A percentile compares a stretch with the other conserved stretches of the same genome.
These are phyloP conservation scores for Hybognathus amarus DNA, from an alignment of 2,797 vertebrate species.

Conservation along the genomic window DNA sequence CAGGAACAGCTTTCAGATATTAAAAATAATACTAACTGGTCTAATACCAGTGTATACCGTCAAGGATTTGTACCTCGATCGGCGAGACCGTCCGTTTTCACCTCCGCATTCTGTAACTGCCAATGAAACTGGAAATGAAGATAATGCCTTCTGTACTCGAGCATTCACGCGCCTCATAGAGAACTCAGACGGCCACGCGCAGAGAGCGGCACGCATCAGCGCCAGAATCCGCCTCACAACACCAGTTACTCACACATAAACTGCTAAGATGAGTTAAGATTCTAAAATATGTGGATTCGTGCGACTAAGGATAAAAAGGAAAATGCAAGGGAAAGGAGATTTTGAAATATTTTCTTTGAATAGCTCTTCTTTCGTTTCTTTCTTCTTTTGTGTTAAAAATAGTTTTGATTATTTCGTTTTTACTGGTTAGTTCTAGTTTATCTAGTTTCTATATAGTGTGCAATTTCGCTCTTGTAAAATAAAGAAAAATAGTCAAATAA, in stretches of 20 bases:
- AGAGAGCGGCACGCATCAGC: constrained; percentile 15
- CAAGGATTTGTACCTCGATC: constrained; percentile 53
- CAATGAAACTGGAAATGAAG: constrained; percentile 42
- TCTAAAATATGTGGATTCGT: background rate
- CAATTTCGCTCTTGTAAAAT: background rate
- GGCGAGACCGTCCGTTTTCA: constrained; percentile 50
- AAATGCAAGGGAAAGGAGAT: background rate
- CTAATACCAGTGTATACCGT: constrained; percentile 44
- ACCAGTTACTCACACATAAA: constrained; percentile 10
- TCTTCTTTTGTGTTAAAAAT: background rate
- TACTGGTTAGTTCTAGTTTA: background rate
- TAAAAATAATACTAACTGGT: constrained; percentile 16
- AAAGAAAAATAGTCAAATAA: background rate
- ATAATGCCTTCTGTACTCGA: constrained; percentile 37
- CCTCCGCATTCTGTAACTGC: constrained; percentile 59
- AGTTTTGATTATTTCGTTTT: background rate
- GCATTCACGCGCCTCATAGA: constrained; percentile 48
- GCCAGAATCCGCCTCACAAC: constrained; percentile 18
- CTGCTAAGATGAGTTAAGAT: background rate
- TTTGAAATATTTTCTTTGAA: background rate
- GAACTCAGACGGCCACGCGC: constrained; percentile 37
- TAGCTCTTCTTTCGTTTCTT: background rate
- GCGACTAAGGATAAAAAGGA: background rate
- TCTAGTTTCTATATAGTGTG: too few species aligned
- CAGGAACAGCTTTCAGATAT: constrained; percentile 6